Evolutionary conservation across 2,797 vertebrate genomes (phyloP).

Genomic region (Eupleurogrammus muticus): DNA sequence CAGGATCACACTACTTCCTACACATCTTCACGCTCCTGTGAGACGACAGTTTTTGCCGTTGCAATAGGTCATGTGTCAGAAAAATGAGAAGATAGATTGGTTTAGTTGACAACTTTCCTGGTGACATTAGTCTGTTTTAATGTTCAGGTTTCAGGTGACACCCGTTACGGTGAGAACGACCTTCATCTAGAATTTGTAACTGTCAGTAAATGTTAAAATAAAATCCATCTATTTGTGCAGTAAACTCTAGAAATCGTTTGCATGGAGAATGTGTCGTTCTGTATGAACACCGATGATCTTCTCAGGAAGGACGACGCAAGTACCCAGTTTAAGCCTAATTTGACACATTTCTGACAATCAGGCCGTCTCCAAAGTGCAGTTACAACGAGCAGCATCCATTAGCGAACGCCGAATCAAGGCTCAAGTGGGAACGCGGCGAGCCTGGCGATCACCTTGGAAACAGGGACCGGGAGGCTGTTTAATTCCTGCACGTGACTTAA

Average conservation of each 20-base stretch:
- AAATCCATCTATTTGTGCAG: not conserved
- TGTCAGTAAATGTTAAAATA: too few relatives aligned
- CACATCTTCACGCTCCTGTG: not conserved
- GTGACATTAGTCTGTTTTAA: not conserved
- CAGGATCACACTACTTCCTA: not conserved
- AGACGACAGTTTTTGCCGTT: not conserved
- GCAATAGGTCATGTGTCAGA: not conserved
- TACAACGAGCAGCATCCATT: conserved; percentile 34
- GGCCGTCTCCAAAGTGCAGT: conserved; percentile 30
- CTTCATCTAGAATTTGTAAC: too few relatives aligned
- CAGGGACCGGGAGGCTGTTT: conserved; percentile 62
- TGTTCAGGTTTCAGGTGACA: not conserved
- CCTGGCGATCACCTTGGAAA: conserved; percentile 74
- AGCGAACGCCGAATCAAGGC: conserved; percentile 53
- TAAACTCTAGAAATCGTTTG: conserved; percentile 6
- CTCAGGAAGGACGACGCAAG: conserved; percentile 23
- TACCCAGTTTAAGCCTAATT: conserved; percentile 36
- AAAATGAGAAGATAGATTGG: not conserved
- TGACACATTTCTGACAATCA: conserved; percentile 46
- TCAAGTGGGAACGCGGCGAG: conserved; percentile 44
- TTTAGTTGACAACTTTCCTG: not conserved
- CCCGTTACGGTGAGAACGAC: too few relatives aligned
- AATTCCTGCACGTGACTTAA: conserved; percentile 60
- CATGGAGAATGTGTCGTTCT: conserved; percentile 14
- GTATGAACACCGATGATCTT: conserved; percentile 48